These are phyloP conservation scores for Microcebus ravelobensis DNA, from an alignment of 2,113 vertebrate species.

Conservation along the genomic window DNA sequence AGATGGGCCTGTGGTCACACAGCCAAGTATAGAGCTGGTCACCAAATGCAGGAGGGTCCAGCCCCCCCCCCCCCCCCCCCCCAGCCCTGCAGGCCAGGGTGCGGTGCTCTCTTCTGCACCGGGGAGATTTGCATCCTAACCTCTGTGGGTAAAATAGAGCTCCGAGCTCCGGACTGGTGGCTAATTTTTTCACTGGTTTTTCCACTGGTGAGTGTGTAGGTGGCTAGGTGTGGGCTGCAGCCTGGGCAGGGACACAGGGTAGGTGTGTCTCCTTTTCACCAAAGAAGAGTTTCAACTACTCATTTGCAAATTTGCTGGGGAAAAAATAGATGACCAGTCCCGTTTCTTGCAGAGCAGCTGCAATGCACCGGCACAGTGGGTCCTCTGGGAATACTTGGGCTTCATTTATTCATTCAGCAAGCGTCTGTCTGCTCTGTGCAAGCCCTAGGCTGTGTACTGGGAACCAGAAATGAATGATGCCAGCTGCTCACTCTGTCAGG, in stretches of 20 bases:
- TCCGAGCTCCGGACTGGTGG: background rate
- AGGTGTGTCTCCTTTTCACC: background rate
- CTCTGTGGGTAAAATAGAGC: background rate
- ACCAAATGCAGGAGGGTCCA: background rate
- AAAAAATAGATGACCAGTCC: background rate
- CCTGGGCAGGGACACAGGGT: background rate
- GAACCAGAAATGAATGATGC: too few relatives aligned
- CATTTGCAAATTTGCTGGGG: constrained; percentile 30
- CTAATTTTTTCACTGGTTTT: constrained; percentile 1
- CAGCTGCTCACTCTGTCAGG: fast-evolving
- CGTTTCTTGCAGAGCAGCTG: background rate
- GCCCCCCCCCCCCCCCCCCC: fast-evolving
- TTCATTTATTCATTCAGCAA: background rate
- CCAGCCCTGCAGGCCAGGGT: background rate
- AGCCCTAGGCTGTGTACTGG: background rate
- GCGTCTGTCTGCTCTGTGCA: fast-evolving
- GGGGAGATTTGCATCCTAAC: background rate
- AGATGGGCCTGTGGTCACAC: background rate
- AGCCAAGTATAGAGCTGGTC: background rate
- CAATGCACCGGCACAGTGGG: background rate
- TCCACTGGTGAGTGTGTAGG: background rate
- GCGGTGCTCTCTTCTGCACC: fast-evolving
- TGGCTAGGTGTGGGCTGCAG: background rate
- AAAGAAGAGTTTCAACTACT: background rate
- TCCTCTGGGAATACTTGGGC: background rate